Percentiles rank a stretch among this genome's conserved stretches.
Conservation (phyloP, 2,113 vertebrate species). For the Ictalurus punctatus region DNA sequence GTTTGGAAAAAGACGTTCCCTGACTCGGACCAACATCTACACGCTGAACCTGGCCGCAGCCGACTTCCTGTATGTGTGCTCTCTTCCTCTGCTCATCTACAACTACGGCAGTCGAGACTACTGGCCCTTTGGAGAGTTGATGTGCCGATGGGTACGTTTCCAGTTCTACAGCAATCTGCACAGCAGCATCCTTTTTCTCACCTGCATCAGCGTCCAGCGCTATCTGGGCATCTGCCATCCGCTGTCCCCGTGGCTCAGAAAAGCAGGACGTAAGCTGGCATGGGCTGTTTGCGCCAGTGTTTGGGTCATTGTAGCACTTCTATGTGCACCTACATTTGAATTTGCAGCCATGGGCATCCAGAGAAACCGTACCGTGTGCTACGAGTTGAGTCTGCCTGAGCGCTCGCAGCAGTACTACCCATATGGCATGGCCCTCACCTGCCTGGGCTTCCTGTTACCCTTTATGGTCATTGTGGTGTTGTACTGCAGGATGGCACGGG, state of each 20-base stretch:
- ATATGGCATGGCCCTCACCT: constrained; percentile 89
- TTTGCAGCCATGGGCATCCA: constrained; percentile 87
- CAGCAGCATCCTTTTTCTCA: constrained; percentile 93
- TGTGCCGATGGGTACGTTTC: constrained; percentile 88
- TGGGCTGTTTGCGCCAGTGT: constrained; percentile 81
- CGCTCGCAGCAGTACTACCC: constrained; percentile 81
- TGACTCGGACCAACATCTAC: constrained; percentile 85
- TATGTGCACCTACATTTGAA: constrained; percentile 86
- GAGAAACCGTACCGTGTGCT: constrained; percentile 93
- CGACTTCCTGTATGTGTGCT: constrained; percentile 91
- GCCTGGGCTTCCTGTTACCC: constrained; percentile 86
- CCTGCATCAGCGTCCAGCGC: constrained; percentile 93
- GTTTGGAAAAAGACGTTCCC: constrained; percentile 71
- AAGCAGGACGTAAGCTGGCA: constrained; percentile 78
- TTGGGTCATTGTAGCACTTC: constrained; percentile 77
- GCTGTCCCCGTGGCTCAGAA: constrained; percentile 83
- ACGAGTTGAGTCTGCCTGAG: constrained; percentile 83
- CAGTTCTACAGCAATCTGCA: constrained; percentile 97
- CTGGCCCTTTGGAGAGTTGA: constrained; percentile 92
- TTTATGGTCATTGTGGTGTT: constrained; percentile 84
- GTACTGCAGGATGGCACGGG: constrained; percentile 84
- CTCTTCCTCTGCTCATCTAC: constrained; percentile 91
- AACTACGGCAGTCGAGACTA: constrained; percentile 91
- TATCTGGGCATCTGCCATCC: constrained; percentile 96
- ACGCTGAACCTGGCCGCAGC: constrained; percentile 90